Conservation (phyloP, 2,888 invertebrate genomes). For the Apotomis turbidana region DNA sequence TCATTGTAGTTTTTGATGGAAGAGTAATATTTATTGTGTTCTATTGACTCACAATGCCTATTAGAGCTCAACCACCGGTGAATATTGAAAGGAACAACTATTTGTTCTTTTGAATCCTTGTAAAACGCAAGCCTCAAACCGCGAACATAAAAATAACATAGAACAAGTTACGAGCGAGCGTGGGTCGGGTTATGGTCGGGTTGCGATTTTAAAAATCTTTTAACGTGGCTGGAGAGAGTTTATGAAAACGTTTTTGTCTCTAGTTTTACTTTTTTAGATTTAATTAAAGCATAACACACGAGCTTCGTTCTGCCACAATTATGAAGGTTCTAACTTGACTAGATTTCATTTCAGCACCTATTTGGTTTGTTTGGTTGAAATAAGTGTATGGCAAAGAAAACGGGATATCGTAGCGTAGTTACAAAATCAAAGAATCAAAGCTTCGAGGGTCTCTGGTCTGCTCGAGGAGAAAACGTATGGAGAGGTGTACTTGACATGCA, state of each 20-base stretch:
- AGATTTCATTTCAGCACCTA: neutral
- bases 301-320: neutral
- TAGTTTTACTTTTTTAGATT: neutral
- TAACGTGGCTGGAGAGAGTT: no score
- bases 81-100: no score
- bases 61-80: neutral
- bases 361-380: neutral
- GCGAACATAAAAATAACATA: neutral
- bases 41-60: neutral
- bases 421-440: neutral
- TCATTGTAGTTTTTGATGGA: neutral
- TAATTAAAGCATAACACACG: neutral
- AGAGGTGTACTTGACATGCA: constrained; percentile 8
- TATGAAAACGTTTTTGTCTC: no score
- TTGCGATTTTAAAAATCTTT: constrained; percentile 2
- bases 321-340: neutral
- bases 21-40: neutral
- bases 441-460: neutral
- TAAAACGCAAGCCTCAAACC: constrained; percentile 1
- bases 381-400: neutral
- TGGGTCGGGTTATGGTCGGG: neutral
- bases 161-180: neutral
- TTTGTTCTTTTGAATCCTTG: neutral
- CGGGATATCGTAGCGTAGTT: neutral
- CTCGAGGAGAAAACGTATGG: neutral